A percentile compares a stretch with the other conserved stretches of the same genome.
phyloP scores from a whole-genome alignment of 2,797 vertebrate genomes.

The Myotis planiceps region DNA sequence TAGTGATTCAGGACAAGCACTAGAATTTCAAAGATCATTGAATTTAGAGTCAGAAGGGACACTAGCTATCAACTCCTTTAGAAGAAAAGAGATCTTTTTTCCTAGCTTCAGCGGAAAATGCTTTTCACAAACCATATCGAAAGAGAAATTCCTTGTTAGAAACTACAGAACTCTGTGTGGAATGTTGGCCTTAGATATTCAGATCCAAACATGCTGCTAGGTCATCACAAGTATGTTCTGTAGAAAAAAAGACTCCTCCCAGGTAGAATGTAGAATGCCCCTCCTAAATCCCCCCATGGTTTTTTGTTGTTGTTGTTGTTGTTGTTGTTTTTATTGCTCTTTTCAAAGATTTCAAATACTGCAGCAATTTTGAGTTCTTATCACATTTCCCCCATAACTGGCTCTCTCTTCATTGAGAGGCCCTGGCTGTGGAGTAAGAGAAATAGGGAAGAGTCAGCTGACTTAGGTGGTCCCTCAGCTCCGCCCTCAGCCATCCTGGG shows the following conservation, averaged over 20 bases:
- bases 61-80: neutral
- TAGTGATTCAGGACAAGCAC: constrained; percentile 13
- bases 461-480: neutral
- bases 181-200: neutral
- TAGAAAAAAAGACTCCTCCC: neutral
- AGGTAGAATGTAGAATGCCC: neutral
- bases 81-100: neutral
- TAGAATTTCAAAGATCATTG: constrained; percentile 50
- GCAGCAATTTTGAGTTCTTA: constrained; percentile 42
- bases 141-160: neutral
- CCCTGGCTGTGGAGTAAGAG: neutral
- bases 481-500: neutral
- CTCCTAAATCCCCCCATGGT: neutral
- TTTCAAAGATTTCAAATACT: constrained; percentile 34
- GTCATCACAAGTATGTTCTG: neutral
- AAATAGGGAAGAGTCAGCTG: neutral
- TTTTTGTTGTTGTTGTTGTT: constrained; percentile 51
- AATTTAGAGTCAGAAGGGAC: constrained; percentile 52
- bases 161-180: neutral
- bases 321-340: constrained; percentile 3
- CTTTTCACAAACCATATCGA: neutral
- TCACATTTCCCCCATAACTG: constrained; percentile 1
- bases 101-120: neutral
- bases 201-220: neutral
- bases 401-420: neutral